Percentiles rank a stretch among this genome's conserved stretches.
phyloP scores from a whole-genome alignment of 2,797 vertebrate genomes.

The Acanthurus leucopareius region DNA sequence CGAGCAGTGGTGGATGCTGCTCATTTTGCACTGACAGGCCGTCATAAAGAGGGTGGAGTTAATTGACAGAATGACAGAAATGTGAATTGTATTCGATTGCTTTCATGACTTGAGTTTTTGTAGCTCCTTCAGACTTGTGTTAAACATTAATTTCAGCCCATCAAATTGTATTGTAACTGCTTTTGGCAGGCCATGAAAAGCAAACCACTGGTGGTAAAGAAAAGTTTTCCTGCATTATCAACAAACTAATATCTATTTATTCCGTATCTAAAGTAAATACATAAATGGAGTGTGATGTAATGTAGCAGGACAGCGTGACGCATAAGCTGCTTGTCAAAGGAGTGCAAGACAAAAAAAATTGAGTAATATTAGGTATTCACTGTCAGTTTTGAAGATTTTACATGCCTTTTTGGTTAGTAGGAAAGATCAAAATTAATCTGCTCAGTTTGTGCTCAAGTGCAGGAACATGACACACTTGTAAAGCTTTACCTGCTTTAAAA shows the following conservation, averaged over 20 bases:
- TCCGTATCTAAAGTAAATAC: constrained; percentile 5
- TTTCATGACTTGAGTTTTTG: constrained; percentile 31
- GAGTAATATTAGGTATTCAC: neutral
- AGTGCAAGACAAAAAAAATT: neutral
- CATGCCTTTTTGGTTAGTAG: neutral
- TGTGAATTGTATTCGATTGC: constrained; percentile 22
- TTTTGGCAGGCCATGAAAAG: constrained; percentile 17
- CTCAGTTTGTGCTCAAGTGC: neutral
- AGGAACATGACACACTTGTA: neutral
- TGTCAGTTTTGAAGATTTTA: neutral
- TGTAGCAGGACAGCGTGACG: neutral
- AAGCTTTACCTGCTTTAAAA: neutral
- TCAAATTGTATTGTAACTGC: constrained; percentile 3
- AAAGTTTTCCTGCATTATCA: constrained; percentile 1
- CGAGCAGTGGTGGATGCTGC: constrained; percentile 38
- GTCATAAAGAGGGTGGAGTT: constrained; percentile 61
- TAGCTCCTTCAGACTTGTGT: constrained; percentile 13
- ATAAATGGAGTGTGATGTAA: neutral
- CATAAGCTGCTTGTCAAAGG: neutral
- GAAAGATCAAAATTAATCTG: neutral
- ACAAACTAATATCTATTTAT: neutral
- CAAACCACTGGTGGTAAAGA: constrained; percentile 4
- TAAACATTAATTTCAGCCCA: constrained; percentile 15
- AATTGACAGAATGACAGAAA: constrained; percentile 67
- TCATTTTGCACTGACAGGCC: constrained; percentile 62